Conservation (phyloP, 2,888 invertebrate species). For the Yponomeuta evonymella region DNA sequence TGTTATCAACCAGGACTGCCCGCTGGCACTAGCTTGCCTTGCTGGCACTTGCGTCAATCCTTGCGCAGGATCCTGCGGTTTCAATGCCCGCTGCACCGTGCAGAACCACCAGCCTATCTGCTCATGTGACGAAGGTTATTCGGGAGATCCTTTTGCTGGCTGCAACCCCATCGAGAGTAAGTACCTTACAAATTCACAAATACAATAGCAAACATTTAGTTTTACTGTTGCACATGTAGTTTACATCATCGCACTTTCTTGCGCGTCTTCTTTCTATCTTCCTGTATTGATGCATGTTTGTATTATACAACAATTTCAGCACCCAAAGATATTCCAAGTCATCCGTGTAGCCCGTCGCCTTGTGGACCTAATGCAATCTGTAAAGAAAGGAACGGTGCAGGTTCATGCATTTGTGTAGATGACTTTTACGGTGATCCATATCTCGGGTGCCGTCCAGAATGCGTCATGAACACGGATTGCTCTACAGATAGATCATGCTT, state of each 20-base stretch:
- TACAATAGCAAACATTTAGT: background rate
- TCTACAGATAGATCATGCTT: constrained; percentile 82
- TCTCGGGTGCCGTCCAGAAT: constrained; percentile 87
- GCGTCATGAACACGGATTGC: constrained; percentile 86
- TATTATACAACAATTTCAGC: constrained; percentile 54
- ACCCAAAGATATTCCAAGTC: constrained; percentile 76
- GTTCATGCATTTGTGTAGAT: constrained; percentile 84
- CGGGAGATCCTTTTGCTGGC: constrained; percentile 87
- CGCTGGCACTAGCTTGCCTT: constrained; percentile 82
- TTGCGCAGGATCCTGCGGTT: constrained; percentile 84
- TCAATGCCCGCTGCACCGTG: constrained; percentile 83
- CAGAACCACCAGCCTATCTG: constrained; percentile 87
- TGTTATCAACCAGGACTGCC: constrained; percentile 86
- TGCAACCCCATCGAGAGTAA: constrained; percentile 79
- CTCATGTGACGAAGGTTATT: constrained; percentile 82
- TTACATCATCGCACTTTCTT: constrained; percentile 5
- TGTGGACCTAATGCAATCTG: constrained; percentile 89
- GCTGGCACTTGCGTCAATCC: constrained; percentile 84
- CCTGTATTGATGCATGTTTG: constrained; percentile 25
- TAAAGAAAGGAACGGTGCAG: constrained; percentile 83
- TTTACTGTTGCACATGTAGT: background rate
- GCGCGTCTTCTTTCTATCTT: constrained; percentile 24
- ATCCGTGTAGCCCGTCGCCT: constrained; percentile 86
- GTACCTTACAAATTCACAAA: constrained; percentile 26
- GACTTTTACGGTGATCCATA: constrained; percentile 88